Evolutionary conservation across 2,113 vertebrate species (phyloP).

Genomic region (Raja brachyura): DNA sequence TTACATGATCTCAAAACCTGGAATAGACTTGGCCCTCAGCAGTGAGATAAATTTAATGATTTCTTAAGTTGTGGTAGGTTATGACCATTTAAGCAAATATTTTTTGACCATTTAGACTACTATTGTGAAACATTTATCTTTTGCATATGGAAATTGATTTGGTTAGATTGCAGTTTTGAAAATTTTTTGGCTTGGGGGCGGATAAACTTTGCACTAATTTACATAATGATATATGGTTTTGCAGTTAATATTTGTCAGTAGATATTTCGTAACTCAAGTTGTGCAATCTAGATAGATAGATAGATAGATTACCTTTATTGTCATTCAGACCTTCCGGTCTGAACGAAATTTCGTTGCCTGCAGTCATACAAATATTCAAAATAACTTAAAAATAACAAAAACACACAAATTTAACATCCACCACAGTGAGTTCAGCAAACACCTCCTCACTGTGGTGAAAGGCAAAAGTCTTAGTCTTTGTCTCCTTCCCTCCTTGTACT

Average conservation of each 20-base stretch:
- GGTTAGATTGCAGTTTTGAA: background rate
- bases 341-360: no score
- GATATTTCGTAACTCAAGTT: background rate
- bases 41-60: background rate
- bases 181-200: background rate
- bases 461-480: no score
- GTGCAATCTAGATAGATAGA: background rate
- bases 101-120: background rate
- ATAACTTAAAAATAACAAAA: no score
- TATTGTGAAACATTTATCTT: background rate
- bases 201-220: background rate
- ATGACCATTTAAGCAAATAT: no score
- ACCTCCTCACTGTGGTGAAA: no score
- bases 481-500: no score
- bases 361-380: no score
- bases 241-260: no score
- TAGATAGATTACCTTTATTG: no score
- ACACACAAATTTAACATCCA: no score
- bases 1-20: background rate
- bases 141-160: background rate
- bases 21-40: background rate
- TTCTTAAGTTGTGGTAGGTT: background rate
- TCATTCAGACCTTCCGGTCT: no score
- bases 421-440: no score
- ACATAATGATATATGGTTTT: background rate